Evolutionary conservation across 2,113 vertebrate genomes (phyloP), one percentile per base, ranked within the genome.

Genomic region (Chlamydotis undulata): DNA sequence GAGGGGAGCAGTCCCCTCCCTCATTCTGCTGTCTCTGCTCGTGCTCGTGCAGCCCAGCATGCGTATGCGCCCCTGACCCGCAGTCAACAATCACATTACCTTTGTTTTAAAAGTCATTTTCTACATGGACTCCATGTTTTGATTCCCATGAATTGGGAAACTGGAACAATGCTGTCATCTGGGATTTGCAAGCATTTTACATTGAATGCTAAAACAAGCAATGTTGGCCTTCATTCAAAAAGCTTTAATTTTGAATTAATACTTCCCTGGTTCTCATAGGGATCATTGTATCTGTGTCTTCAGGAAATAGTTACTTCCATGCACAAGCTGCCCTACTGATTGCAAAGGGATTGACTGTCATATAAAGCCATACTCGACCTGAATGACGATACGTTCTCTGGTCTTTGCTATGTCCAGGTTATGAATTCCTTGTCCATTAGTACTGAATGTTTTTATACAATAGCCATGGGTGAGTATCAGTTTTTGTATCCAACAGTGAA

Each of bases 201-300:
- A 56, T 56, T 78, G 73, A 93, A 81, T 78, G 69, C 69, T 92
- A 56, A 83, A 94, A 63, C 61, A 45, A 94, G 93, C 8, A 9
- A 35, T 81, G 57, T 71, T 94, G 93, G 95, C 94, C 35, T 89
- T 86, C 3, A 3, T 83, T 97, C 92, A 90, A 53, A 49, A 86
- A 94, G 83, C 79, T 91, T 92, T 55, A 91, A 73, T 93, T 91
- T 94, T 88, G 82, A 47, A 69, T 92, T 93, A 96, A 77, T 96
- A 70, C 33, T 90, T 94, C 17, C 23, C 45, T 71, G 29, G 49
- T 93, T 96, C 94, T 86, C 94, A 31, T 17, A 83, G 80, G 76
- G 61, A 67, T 90, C 89, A 69, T 52, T 83, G 53, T 86, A 18
- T 91, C 83, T 81, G 31, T 75, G 73, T 74, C 79, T 88, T 88